Evolutionary conservation across 2,113 vertebrate genomes (phyloP).

Genomic region (Egretta garzetta): DNA sequence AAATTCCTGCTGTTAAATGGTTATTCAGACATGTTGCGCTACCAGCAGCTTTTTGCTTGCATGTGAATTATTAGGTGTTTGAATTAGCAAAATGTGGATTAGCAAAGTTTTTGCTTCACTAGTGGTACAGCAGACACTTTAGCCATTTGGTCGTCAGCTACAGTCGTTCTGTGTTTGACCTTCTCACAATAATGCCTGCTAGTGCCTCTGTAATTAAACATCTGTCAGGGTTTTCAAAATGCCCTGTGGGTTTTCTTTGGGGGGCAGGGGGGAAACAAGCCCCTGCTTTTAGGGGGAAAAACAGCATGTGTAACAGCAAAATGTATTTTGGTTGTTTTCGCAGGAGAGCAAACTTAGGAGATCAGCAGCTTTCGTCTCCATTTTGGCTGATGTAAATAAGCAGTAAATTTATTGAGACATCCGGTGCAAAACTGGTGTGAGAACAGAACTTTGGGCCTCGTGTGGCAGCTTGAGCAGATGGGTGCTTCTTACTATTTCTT

Average conservation of each 20-base stretch:
- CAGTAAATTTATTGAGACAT: conserved; percentile 65
- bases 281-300: neutral
- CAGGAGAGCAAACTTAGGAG: neutral
- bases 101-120: conserved; percentile 3
- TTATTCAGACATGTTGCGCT: neutral
- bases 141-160: conserved; percentile 43
- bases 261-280: neutral
- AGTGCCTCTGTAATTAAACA: conserved; percentile 61
- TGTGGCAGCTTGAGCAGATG: conserved; percentile 68
- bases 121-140: neutral
- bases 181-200: conserved; percentile 52
- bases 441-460: conserved; percentile 64
- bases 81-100: conserved; percentile 36
- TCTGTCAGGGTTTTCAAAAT: conserved; percentile 50
- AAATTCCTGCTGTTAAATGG: conserved; percentile 32
- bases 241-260: neutral
- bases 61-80: conserved; percentile 51
- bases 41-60: neutral
- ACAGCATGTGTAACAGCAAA: neutral
- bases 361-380: conserved; percentile 40
- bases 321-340: neutral
- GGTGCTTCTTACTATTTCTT: conserved; percentile 65
- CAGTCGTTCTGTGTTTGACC: conserved; percentile 24
- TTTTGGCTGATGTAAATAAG: conserved; percentile 69
- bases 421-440: conserved; percentile 61